Percentiles rank a stretch among this genome's conserved stretches.
phyloP scores from a whole-genome alignment of 2,797 vertebrate genomes.

The Notoglanidium macrostoma region DNA sequence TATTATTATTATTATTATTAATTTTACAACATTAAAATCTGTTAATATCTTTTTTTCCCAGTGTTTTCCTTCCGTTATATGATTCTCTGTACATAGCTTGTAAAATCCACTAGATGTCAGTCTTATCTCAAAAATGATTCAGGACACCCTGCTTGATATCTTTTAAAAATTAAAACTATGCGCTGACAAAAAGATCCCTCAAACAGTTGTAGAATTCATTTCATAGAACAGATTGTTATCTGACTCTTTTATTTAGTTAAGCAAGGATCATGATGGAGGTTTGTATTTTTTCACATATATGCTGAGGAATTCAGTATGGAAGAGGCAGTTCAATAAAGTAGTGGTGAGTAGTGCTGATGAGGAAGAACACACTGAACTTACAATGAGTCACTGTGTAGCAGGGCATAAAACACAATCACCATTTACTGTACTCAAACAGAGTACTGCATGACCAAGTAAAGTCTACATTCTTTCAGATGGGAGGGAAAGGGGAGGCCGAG shows the following conservation, averaged over 20 bases:
- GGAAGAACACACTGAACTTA: neutral
- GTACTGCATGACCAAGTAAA: neutral
- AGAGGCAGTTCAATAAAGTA: neutral
- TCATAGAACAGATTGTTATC: neutral
- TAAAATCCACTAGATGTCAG: constrained; percentile 34
- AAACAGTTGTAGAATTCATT: neutral
- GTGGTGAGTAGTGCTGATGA: neutral
- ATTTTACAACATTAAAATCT: neutral
- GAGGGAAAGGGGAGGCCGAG: neutral
- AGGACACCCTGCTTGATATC: neutral
- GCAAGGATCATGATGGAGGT: neutral
- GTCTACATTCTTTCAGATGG: neutral
- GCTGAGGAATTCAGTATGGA: neutral
- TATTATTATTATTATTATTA: neutral
- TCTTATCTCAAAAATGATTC: neutral
- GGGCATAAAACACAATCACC: neutral
- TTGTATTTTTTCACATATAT: neutral
- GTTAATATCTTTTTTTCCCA: neutral
- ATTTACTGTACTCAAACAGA: neutral
- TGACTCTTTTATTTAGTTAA: neutral
- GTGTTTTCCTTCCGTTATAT: neutral
- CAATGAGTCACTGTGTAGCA: neutral
- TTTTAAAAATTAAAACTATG: neutral
- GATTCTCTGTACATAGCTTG: neutral
- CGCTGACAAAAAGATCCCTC: neutral